Evolutionary conservation across 2,888 invertebrate species (phyloP), one percentile per base, ranked within the genome.

Genomic region (Exephanes ischioxanthus): DNA sequence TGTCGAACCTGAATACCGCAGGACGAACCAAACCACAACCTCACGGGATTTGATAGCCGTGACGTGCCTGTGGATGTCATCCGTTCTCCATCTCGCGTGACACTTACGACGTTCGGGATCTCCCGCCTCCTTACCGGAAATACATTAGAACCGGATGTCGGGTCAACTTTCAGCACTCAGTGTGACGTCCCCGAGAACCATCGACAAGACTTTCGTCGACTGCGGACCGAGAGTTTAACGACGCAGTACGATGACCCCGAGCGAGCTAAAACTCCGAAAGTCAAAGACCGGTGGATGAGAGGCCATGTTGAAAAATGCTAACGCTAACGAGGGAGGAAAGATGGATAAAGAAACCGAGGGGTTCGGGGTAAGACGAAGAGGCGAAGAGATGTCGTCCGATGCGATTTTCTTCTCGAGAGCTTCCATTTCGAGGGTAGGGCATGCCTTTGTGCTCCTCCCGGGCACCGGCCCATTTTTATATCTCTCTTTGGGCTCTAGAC

Each of bases 61-160:
- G 87, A 90, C 90, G 58, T 4, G 86, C 82, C 83, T 48, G n/a
- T 22, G 51, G 41, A 77, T 53, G 58, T 48, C 19, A 30, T 30
- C 61, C 33, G 48, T 72, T 45, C 37, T 63, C 33, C 22, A 37
- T 3, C 67, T 73, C 85, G 85, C 82, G 78, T 78, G 87, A 87
- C 81, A 73, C 70, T 53, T 75, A 78, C 81, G 84, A 80, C 82
- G 66, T 86, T 71, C 83, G 83, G 76, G 55, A 55, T 68, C 66
- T 80, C 71, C 78, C 81, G 75, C 68, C 70, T 85, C 85, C 79
- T 81, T 83, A 87, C 90, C 91, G 93, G 93, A 93, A 92, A 90
- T 93, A 91, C 91, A 92, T 92, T 92, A 92, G 90, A 91, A 90
- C 89, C 91, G 93, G 92, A 93, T 90, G 92, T 90, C 88, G 87